Evolutionary conservation across 2,888 invertebrate species (phyloP), one percentile per base, ranked within the genome.

Genomic region (Cantharis flavilabris): DNA sequence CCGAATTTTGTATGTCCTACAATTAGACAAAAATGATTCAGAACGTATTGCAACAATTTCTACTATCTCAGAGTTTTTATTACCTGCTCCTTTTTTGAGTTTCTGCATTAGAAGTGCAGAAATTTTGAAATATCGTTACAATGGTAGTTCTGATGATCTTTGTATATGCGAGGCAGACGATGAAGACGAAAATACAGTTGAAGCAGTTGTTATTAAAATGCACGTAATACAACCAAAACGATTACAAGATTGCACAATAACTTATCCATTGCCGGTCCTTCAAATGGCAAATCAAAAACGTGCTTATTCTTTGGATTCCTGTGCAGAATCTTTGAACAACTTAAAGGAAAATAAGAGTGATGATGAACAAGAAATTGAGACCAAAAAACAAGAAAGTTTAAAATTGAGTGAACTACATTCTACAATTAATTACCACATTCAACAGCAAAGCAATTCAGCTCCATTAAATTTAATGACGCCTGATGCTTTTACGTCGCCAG

Each of bases 191-290:
- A 90, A 90, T 65, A 90, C 90, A 70, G 87, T 90, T 72, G 88
- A 85, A 5, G 86, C 87, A 14, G 85, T 89, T 76, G 88, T 90
- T 5, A 89, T 93, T 30, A 89, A 90, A 76, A 91, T 97, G 91
- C 94, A 94, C 88, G 91, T 96, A 79, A 95, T 97, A 78, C 96
- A 97, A 86, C 96, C 96, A 28, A 96, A 96, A 88, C 96, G 96
- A 3, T 90, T 98, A 79, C 97, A 97, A 88, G 96, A 97, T 71
- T 84, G 84, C 71, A 83, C 79, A 13, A 86, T 88, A 10, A 85
- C 84, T 3, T 88, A 85, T 78, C 85, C 86, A 75, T 86, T 87
- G 0, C 88, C 87, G 65, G 80, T 76, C 10, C 81, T 81, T 1
- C 74, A 81, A 26, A 78, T 79, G 3, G 78, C 79, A 0, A 81